These are phyloP conservation scores for Saguinus imperator DNA, from an alignment of 2,113 vertebrate genomes.

Conservation along the genomic window DNA sequence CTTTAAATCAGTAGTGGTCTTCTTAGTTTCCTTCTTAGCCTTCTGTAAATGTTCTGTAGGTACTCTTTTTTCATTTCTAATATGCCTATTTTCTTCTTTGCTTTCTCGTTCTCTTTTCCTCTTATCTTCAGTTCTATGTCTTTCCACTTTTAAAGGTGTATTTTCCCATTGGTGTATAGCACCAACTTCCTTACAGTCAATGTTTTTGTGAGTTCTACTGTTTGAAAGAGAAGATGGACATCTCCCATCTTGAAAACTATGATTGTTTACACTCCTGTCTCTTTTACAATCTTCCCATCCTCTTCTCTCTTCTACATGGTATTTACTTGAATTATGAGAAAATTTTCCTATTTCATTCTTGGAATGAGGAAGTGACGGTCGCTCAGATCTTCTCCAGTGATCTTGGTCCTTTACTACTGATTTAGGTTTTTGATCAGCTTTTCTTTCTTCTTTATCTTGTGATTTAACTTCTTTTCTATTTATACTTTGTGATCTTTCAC, in stretches of 20 bases:
- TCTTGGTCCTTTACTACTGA: conserved; percentile 78
- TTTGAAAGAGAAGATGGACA: conserved; percentile 71
- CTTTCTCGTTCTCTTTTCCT: conserved; percentile 85
- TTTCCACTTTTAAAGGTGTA: conserved; percentile 78
- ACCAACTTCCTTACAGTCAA: conserved; percentile 64
- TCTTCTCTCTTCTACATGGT: conserved; percentile 79
- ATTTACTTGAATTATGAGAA: conserved; percentile 79
- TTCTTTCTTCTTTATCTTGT: conserved; percentile 82
- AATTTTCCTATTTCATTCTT: conserved; percentile 77
- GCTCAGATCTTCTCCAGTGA: conserved; percentile 79
- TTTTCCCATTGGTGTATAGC: conserved; percentile 78
- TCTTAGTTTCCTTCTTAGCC: conserved; percentile 76
- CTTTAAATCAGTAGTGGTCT: conserved; percentile 64
- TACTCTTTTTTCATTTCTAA: conserved; percentile 79
- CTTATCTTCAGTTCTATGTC: conserved; percentile 84
- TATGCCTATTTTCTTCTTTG: conserved; percentile 79
- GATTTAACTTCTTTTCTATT: conserved; percentile 82
- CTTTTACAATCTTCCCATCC: conserved; percentile 81
- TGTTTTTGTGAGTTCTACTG: conserved; percentile 77
- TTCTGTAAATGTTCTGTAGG: conserved; percentile 69
- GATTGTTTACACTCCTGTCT: conserved; percentile 75
- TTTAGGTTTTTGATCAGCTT: conserved; percentile 73
- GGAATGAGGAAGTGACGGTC: conserved; percentile 74
- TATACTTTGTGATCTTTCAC: conserved; percentile 78
- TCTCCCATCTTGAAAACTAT: conserved; percentile 78